Conservation (phyloP, 2,797 vertebrate species). For the Myotis vivesi region DNA sequence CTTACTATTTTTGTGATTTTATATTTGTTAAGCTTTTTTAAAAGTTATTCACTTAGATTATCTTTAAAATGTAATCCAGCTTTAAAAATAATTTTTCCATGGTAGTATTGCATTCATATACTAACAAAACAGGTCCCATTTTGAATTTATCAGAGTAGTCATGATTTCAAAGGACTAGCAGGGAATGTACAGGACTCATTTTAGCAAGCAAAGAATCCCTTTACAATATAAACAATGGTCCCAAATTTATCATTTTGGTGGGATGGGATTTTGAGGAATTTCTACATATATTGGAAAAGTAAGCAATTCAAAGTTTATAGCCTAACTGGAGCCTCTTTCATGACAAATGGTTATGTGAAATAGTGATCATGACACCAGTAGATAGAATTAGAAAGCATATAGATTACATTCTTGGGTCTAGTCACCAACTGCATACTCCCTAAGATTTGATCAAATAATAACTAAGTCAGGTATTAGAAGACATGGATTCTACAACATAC, state of each 20-base stretch:
- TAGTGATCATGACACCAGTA: not conserved
- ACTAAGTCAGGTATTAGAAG: not conserved
- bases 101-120: not conserved
- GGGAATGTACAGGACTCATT: not conserved
- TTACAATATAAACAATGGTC: not conserved
- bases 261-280: not conserved
- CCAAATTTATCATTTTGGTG: not conserved
- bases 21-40: not conserved
- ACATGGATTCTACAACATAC: not conserved
- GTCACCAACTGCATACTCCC: not conserved
- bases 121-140: not conserved
- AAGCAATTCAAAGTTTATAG: not conserved
- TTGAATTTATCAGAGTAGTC: constrained; percentile 15
- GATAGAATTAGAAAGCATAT: not conserved
- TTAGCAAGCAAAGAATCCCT: not conserved
- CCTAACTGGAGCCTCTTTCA: not conserved
- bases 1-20: not conserved
- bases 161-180: not conserved
- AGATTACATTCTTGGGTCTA: not conserved
- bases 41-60: not conserved
- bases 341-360: not conserved
- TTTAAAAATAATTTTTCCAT: not conserved
- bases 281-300: not conserved
- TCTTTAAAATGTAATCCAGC: not conserved
- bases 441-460: not conserved